Base-by-base conservation (phyloP, 2,113 vertebrate species). In the Helogale parvula region DNA sequence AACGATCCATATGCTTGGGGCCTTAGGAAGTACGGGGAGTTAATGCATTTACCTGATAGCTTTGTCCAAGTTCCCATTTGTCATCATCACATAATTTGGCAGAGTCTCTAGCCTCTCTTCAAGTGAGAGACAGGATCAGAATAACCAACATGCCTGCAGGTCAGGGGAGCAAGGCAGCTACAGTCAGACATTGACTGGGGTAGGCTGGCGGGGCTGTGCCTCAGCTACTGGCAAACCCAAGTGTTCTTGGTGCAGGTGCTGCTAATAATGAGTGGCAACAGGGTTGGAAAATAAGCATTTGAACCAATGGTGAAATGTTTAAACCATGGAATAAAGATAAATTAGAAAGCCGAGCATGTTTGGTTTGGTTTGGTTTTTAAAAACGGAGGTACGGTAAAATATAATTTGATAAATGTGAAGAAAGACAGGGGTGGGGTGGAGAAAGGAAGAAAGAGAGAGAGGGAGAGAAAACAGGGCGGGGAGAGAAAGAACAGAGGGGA, bases 1-100 rank as follows among this genome's bases (percentile, higher is more conserved):
- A 88, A 85, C 82, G 80, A 90, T 88, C 84, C 96, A 96, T 96
- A 93, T 94, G 81, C 77, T 92, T 45, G 29, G 80, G 90, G 81
- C 80, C 94, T 88, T 88, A 92, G 96, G 77, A 90, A 96, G 63
- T 86, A 66, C 0, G 3, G 88, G 10, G 13, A 90, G 94, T 96
- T 88, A 93, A 87, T 96, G 82, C 50, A 45, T 95, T 94, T 76
- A 96, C 95, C 94, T 92, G 85, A 90, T 69, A 85, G 92, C 83
- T 92, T 91, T 71, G 90, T 95, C 92, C 90, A 82, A 77, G 77
- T 74, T 85, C 85, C 63, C 93, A 94, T 96, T 98, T 97, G 95
- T 98, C 97, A 97, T 95, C 88, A 92, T 96, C 93, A 89, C 74
- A 83, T 91, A 94, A 96, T 95, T 97, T 96, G 97, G 95, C 96